These are phyloP conservation scores for Chrysomela aeneicollis DNA, from an alignment of 2,888 invertebrate genomes.

Conservation along the genomic window DNA sequence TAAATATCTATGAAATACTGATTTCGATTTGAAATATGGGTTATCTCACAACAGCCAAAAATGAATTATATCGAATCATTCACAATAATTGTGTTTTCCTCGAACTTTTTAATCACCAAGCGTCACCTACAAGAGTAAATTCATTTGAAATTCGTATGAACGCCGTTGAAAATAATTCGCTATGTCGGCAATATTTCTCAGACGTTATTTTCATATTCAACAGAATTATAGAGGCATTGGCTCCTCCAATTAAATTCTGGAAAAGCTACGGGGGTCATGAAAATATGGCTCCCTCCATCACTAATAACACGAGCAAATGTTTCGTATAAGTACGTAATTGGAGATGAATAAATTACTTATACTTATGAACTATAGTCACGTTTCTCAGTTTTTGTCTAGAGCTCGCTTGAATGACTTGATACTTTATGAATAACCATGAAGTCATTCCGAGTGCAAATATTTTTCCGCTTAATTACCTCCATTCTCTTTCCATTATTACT, in stretches of 20 bases:
- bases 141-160: constrained; percentile 8
- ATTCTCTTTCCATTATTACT: too few species aligned
- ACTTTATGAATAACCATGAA: constrained; percentile 8
- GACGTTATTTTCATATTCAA: too few species aligned
- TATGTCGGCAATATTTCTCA: neutral
- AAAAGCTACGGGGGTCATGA: neutral
- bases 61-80: too few species aligned
- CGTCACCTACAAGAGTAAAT: too few species aligned
- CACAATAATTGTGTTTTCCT: too few species aligned
- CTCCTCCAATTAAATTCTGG: neutral
- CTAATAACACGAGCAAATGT: neutral
- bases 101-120: too few species aligned
- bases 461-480: too few species aligned
- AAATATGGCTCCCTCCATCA: neutral
- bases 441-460: neutral
- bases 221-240: neutral
- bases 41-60: too few species aligned
- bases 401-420: neutral
- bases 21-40: too few species aligned
- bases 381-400: neutral
- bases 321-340: constrained; percentile 11
- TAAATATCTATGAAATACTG: too few species aligned
- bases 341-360: neutral
- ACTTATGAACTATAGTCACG: constrained; percentile 10
- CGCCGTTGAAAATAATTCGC: neutral